A percentile compares a stretch with the other conserved stretches of the same genome.
Conservation (phyloP, 2,888 invertebrate species). For the Drosophila lutescens region DNA sequence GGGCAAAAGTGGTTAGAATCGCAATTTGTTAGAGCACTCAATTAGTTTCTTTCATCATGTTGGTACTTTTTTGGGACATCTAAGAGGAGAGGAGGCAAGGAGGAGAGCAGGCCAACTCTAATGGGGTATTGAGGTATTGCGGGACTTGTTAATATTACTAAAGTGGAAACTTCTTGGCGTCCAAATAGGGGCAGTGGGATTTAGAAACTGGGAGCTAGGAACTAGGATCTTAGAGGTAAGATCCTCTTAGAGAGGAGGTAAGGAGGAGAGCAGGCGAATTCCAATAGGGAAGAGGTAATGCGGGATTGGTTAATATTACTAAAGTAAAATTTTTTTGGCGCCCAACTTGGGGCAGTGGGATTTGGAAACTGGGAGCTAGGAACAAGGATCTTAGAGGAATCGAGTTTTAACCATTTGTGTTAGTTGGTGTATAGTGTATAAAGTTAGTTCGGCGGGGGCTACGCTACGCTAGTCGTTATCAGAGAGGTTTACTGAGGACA, state of each 20-base stretch:
- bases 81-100: background rate
- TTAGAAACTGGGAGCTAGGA: background rate
- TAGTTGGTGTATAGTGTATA: background rate
- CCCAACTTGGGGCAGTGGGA: background rate
- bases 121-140: background rate
- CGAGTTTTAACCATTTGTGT: background rate
- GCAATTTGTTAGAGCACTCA: conserved; percentile 34
- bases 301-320: background rate
- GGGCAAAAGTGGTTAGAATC: conserved; percentile 44
- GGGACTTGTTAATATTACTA: background rate
- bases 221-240: no score
- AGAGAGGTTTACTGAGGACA: background rate
- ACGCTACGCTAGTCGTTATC: conserved; percentile 16
- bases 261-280: background rate
- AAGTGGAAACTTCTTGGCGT: background rate
- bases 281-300: background rate
- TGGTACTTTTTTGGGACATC: background rate
- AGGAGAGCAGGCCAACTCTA: background rate
- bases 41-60: conserved; percentile 12
- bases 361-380: background rate
- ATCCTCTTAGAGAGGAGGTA: no score
- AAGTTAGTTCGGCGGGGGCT: conserved; percentile 1
- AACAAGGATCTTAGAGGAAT: background rate
- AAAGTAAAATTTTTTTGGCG: background rate
- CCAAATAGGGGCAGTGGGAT: background rate